A percentile compares a stretch with the other conserved stretches of the same genome.
Evolutionary conservation across 2,888 invertebrate genomes (phyloP).

Genomic region (Argyresthia goedartella): DNA sequence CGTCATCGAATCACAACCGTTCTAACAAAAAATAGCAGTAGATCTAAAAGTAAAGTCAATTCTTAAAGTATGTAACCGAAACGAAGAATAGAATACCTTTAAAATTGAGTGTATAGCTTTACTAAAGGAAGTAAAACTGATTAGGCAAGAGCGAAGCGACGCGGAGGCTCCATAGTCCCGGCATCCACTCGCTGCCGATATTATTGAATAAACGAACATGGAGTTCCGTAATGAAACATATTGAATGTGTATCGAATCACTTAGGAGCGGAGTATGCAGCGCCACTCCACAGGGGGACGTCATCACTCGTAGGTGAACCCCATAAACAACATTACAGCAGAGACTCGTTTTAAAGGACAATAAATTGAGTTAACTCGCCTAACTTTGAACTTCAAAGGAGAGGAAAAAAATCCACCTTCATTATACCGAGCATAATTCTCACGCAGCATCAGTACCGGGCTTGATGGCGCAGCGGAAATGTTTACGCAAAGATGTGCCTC

Average conservation of each 20-base stretch:
- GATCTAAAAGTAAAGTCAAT: neutral
- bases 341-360: conserved; percentile 64
- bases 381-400: conserved; percentile 60
- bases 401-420: conserved; percentile 48
- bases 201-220: conserved; percentile 66
- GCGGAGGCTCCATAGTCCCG: conserved; percentile 23
- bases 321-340: conserved; percentile 57
- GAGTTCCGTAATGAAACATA: conserved; percentile 66
- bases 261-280: conserved; percentile 52
- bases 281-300: conserved; percentile 53
- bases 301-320: conserved; percentile 61
- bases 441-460: conserved; percentile 40
- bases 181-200: conserved; percentile 37
- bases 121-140: conserved; percentile 52
- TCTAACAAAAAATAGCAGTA: neutral
- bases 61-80: no score
- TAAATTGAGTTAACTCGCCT: conserved; percentile 61
- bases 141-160: conserved; percentile 49
- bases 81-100: neutral
- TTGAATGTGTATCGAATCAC: conserved; percentile 70
- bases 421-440: conserved; percentile 55
- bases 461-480: conserved; percentile 51
- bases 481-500: conserved; percentile 44
- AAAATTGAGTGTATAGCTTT: conserved; percentile 48
- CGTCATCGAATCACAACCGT: neutral